Conservation (phyloP, 2,888 invertebrate genomes). For the Sicus ferrugineus region DNA sequence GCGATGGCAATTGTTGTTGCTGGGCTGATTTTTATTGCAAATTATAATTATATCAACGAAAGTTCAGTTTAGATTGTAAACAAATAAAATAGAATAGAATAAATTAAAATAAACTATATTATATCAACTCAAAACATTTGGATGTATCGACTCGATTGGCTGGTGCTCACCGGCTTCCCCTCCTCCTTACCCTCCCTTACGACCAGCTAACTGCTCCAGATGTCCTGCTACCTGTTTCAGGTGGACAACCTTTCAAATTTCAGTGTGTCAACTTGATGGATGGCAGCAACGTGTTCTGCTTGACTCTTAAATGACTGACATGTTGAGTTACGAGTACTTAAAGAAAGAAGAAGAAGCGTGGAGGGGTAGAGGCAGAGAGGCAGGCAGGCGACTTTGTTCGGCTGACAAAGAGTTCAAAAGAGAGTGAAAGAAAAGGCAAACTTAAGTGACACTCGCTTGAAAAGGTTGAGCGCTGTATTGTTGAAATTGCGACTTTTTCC, state of each 20-base stretch:
- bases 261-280: slow-evolving; percentile 22
- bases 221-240: too few species aligned
- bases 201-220: too few species aligned
- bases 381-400: too few species aligned
- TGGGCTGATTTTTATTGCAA: background rate
- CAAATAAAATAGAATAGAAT: too few species aligned
- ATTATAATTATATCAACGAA: too few species aligned
- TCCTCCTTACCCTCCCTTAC: too few species aligned
- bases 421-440: slow-evolving; percentile 6
- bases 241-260: background rate
- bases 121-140: too few species aligned
- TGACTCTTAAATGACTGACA: slow-evolving; percentile 20
- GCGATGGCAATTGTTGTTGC: background rate
- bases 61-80: too few species aligned
- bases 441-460: slow-evolving; percentile 11
- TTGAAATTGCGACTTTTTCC: slow-evolving; percentile 7
- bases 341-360: background rate
- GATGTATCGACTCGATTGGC: too few species aligned
- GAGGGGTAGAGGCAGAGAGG: background rate
- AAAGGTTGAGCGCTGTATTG: background rate
- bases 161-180: too few species aligned
- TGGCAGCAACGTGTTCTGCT: slow-evolving; percentile 18
- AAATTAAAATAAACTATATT: too few species aligned
- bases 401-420: slow-evolving; percentile 1
- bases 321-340: slow-evolving; percentile 20